phyloP scores from a whole-genome alignment of 2,797 vertebrate genomes.

The Pseudomugil tenellus region DNA sequence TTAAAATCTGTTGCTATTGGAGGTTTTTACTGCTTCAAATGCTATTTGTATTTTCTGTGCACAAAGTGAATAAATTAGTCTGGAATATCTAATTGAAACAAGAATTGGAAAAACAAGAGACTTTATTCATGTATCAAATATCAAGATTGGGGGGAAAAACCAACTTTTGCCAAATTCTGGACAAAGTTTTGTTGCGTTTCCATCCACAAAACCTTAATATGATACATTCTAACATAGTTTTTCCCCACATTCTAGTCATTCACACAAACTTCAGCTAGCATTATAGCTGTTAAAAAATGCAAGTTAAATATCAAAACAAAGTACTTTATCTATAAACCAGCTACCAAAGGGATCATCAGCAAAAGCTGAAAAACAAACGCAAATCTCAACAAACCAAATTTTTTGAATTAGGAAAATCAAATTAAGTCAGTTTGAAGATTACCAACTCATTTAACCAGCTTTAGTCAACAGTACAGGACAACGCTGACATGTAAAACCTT shows the following conservation, averaged over 20 bases:
- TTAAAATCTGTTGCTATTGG: slow-evolving; percentile 64
- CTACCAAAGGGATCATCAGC: slow-evolving; percentile 12
- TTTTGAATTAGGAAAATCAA: slow-evolving; percentile 12
- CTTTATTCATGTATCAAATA: slow-evolving; percentile 78
- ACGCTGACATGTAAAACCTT: not conserved
- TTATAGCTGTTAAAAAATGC: slow-evolving; percentile 8
- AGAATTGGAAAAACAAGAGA: slow-evolving; percentile 37
- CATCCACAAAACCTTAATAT: slow-evolving; percentile 46
- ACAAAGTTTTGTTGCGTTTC: slow-evolving; percentile 58
- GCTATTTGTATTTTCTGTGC: slow-evolving; percentile 80
- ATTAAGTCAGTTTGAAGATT: slow-evolving; percentile 4
- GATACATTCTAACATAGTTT: slow-evolving; percentile 74
- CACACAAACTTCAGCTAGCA: slow-evolving; percentile 40
- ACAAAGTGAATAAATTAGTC: slow-evolving; percentile 83
- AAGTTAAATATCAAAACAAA: slow-evolving; percentile 15
- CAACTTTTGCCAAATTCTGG: slow-evolving; percentile 50
- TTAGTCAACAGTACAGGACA: slow-evolving; percentile 13
- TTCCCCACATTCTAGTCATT: slow-evolving; percentile 67
- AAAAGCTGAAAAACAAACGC: slow-evolving; percentile 4
- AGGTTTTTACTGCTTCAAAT: slow-evolving; percentile 79
- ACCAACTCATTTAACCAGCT: slow-evolving; percentile 14
- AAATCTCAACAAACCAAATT: not conserved
- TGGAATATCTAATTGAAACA: slow-evolving; percentile 68
- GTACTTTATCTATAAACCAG: slow-evolving; percentile 11
- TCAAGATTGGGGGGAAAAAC: slow-evolving; percentile 52